Evolutionary conservation across 2,797 vertebrate species (phyloP).

Genomic region (Vireo griseus): DNA sequence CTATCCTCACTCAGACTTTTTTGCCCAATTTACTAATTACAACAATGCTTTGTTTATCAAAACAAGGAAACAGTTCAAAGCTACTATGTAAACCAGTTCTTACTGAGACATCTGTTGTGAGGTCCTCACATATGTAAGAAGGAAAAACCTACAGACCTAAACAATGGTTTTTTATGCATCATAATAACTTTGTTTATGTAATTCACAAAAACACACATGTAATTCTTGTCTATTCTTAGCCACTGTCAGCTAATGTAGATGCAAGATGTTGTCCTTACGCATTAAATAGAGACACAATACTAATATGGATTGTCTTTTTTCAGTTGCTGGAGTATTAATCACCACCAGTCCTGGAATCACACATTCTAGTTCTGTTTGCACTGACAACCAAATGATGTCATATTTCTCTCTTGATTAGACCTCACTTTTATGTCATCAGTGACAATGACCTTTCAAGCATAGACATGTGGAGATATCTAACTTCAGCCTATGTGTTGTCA

Average conservation of each 20-base stretch:
- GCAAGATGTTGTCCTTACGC: background rate
- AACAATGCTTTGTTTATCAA: conserved; percentile 28
- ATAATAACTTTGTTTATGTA: background rate
- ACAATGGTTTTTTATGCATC: background rate
- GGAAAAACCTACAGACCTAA: background rate
- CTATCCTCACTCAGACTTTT: background rate
- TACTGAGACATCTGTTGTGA: conserved; percentile 8
- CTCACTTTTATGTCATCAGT: background rate
- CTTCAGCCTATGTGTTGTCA: background rate
- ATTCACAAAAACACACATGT: background rate
- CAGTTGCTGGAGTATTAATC: background rate
- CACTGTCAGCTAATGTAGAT: background rate
- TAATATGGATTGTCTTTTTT: conserved; percentile 21
- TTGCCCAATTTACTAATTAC: conserved; percentile 3
- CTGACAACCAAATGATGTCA: conserved; percentile 20
- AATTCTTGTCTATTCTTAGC: background rate
- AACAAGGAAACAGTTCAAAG: conserved; percentile 32
- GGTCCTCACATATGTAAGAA: background rate
- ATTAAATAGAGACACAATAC: background rate
- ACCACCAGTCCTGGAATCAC: background rate
- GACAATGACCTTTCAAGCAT: background rate
- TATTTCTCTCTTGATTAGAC: background rate
- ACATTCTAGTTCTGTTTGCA: conserved; percentile 9
- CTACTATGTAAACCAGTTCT: background rate
- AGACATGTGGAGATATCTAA: background rate